These are phyloP conservation scores for Pseudoips prasinana DNA, from an alignment of 2,888 invertebrate species.

Conservation along the genomic window DNA sequence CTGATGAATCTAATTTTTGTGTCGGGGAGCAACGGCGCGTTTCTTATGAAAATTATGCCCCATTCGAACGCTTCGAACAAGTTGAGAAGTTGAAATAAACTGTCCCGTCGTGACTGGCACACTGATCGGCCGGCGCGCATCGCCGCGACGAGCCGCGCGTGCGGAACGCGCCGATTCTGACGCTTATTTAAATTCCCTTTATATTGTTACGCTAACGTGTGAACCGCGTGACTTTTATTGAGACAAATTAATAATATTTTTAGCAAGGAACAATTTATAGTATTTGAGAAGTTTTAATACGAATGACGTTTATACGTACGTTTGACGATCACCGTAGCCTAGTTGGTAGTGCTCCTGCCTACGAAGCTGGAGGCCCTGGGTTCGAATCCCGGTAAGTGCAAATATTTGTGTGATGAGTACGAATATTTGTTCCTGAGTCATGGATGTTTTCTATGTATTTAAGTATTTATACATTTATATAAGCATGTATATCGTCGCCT, in stretches of 20 bases:
- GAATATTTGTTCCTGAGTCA: no score
- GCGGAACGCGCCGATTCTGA: conserved; percentile 34
- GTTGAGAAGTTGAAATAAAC: conserved; percentile 79
- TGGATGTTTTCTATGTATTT: no score
- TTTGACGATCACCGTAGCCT: no score
- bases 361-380: no score
- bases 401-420: no score
- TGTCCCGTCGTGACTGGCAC: conserved; percentile 76
- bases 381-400: no score
- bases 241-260: neutral
- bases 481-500: no score
- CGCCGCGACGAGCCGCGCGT: conserved; percentile 5
- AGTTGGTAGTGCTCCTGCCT: no score
- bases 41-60: conserved; percentile 79
- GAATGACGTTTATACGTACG: no score
- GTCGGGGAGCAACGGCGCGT: conserved; percentile 60
- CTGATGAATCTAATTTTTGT: conserved; percentile 78
- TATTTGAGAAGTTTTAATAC: no score
- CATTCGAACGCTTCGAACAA: conserved; percentile 69
- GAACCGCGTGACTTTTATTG: conserved; percentile 10
- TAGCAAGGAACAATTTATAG: no score
- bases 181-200: conserved; percentile 39
- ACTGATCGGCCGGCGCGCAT: conserved; percentile 41
- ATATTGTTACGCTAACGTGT: conserved; percentile 32
- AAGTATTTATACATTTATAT: no score